Evolutionary conservation across 2,888 invertebrate genomes (phyloP).

Genomic region (Biston stratarius): DNA sequence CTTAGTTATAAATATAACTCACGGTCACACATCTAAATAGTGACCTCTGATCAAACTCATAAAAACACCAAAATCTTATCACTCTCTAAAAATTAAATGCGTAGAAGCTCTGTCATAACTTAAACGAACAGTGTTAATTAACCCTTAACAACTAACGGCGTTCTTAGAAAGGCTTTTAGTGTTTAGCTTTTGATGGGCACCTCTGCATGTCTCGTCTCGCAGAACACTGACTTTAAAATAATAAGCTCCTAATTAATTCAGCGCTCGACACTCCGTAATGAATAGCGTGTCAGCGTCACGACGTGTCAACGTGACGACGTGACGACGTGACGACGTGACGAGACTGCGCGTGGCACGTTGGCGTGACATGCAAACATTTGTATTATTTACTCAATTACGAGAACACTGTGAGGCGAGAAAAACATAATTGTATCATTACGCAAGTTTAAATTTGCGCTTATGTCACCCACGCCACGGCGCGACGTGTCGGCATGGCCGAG

Average conservation of each 20-base stretch:
- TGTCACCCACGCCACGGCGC: too few species aligned
- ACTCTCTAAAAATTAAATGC: too few species aligned
- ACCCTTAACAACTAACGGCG: neutral
- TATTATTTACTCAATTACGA: constrained; percentile 16
- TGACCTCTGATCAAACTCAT: too few species aligned
- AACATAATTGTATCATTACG: neutral
- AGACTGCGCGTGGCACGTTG: constrained; percentile 30
- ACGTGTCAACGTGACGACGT: constrained; percentile 24
- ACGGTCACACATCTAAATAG: too few species aligned
- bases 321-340: constrained; percentile 28
- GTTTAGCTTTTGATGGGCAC: neutral
- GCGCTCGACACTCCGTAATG: constrained; percentile 36
- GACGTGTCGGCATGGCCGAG: neutral
- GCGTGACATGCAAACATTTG: constrained; percentile 21
- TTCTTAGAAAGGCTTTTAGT: neutral
- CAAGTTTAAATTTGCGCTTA: neutral
- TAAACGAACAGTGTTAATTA: too few species aligned
- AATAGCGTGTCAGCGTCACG: constrained; percentile 37
- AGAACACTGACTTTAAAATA: constrained; percentile 12
- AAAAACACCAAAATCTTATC: too few species aligned
- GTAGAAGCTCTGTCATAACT: too few species aligned
- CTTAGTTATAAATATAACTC: too few species aligned
- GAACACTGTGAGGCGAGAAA: neutral
- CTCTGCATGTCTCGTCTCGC: neutral
- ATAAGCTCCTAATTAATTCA: constrained; percentile 33